These are phyloP conservation scores for Callaeas wilsoni DNA, from an alignment of 2,113 vertebrate species.

Conservation along the genomic window DNA sequence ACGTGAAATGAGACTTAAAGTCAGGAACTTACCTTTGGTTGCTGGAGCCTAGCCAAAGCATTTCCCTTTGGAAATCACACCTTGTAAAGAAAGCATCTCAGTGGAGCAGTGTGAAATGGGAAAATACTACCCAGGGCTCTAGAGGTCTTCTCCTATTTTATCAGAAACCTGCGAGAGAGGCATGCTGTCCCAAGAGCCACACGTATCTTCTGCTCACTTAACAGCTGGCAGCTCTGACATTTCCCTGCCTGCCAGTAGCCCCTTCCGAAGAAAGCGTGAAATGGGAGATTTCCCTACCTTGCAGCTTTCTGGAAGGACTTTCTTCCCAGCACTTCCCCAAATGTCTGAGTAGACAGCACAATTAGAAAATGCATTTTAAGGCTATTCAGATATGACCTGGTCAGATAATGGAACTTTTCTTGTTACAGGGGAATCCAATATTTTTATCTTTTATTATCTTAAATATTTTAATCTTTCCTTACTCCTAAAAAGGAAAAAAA, in stretches of 20 bases:
- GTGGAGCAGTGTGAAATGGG: accelerated
- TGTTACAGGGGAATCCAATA: accelerated
- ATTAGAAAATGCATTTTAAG: background rate
- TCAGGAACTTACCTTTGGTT: background rate
- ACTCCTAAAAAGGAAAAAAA: background rate
- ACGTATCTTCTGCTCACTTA: background rate
- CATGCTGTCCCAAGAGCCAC: background rate
- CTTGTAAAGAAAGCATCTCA: background rate
- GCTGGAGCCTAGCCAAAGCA: background rate
- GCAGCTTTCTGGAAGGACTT: background rate
- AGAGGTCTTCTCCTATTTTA: background rate
- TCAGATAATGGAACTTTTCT: background rate
- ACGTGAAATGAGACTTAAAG: background rate
- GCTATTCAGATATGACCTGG: background rate
- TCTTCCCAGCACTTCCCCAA: background rate
- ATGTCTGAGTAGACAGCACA: accelerated
- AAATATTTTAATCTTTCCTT: background rate
- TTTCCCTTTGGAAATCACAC: background rate
- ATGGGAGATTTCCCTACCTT: background rate
- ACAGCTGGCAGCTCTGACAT: background rate
- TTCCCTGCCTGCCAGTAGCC: background rate
- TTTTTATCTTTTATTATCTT: background rate
- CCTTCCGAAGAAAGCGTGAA: background rate
- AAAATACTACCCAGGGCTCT: background rate
- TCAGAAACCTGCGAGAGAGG: background rate